A percentile compares a stretch with the other conserved stretches of the same genome.
Conservation (phyloP, 1,140 invertebrate species). For the Rhizoglyphus robini region DNA sequence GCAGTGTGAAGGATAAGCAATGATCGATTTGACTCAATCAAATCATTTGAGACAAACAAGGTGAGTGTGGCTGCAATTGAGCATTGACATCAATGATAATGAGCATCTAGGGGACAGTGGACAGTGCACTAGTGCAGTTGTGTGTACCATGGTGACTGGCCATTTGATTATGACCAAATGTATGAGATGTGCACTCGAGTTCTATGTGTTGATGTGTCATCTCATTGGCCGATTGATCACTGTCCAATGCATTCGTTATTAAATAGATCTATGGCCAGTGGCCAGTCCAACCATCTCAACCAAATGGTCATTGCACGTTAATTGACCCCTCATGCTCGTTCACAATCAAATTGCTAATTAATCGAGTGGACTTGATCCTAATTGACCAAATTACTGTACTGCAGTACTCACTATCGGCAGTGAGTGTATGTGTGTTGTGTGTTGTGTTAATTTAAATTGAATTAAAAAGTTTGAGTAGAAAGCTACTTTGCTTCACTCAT, state of each 20-base stretch:
- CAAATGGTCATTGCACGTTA: neutral
- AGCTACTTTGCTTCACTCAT: neutral
- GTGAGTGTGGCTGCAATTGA: neutral
- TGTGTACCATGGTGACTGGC: no score
- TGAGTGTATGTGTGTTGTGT: no score
- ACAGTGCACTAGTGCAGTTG: neutral
- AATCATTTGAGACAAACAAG: constrained; percentile 2
- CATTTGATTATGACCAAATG: constrained; percentile 11
- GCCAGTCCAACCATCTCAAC: no score
- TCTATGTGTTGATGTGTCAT: constrained; percentile 1
- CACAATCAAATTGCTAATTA: neutral
- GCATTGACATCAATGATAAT: neutral
- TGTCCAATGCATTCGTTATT: no score
- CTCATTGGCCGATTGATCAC: neutral
- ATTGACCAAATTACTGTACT: neutral
- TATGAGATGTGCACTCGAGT: neutral
- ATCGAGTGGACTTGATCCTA: neutral
- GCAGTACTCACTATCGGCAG: neutral
- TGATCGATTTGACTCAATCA: no score
- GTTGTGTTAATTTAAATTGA: constrained; percentile 1
- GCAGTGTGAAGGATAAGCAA: neutral
- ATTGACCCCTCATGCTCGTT: neutral
- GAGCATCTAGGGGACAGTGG: no score
- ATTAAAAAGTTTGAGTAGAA: constrained; percentile 2
- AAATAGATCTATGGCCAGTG: no score